Evolutionary conservation across 2,888 invertebrate species (phyloP).

Genomic region (Drosophila kambysellisi): DNA sequence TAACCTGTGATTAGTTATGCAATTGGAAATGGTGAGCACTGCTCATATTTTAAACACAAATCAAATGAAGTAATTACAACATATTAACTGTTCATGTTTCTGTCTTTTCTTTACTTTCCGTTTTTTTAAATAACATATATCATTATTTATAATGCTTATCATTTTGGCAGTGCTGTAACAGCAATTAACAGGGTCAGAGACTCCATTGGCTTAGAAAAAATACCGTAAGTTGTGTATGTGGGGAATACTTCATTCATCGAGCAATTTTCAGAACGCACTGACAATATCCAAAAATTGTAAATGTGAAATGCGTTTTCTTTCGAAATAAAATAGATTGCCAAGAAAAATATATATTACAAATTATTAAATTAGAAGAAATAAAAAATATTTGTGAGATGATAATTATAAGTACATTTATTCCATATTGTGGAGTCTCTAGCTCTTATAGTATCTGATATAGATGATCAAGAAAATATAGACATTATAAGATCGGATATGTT

Average conservation of each 20-base stretch:
- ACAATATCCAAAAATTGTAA: not conserved
- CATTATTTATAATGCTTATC: not conserved
- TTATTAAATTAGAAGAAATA: not conserved
- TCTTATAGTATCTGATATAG: not conserved
- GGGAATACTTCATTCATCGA: not conserved
- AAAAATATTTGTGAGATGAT: not conserved
- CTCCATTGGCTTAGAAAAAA: not conserved
- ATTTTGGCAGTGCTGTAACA: not conserved
- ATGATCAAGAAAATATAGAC: not conserved
- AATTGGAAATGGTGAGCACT: slow-evolving; percentile 16
- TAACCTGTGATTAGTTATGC: slow-evolving; percentile 39
- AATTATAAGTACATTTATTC: not conserved
- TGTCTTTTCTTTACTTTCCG: not conserved
- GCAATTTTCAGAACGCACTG: not conserved
- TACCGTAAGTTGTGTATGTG: not conserved
- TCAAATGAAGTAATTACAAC: not conserved
- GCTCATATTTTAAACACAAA: not conserved
- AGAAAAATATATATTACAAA: not conserved
- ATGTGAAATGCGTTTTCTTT: not conserved
- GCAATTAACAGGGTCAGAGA: not conserved
- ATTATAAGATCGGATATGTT: not conserved
- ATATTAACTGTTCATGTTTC: not conserved
- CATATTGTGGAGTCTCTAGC: not conserved
- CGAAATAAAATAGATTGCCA: not conserved
- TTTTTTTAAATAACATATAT: not conserved